phyloP scores from a whole-genome alignment of 2,113 vertebrate genomes.

The Dromas ardeola region DNA sequence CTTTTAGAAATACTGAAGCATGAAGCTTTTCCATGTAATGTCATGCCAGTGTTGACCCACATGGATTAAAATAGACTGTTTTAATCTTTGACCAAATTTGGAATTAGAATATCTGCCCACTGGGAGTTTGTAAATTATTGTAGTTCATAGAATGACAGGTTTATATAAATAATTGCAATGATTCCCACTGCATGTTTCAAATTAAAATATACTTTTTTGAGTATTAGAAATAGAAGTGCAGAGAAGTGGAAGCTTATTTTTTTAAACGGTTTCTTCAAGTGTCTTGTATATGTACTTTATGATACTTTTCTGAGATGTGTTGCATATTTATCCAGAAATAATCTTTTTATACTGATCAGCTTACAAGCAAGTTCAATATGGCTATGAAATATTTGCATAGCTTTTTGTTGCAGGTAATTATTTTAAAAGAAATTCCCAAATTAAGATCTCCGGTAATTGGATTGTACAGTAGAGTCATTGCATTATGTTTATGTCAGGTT shows the following conservation, averaged over 20 bases:
- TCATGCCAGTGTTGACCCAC: slow-evolving; percentile 83
- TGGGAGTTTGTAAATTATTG: slow-evolving; percentile 79
- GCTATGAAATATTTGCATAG: not conserved
- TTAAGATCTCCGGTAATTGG: not conserved
- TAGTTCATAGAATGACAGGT: slow-evolving; percentile 76
- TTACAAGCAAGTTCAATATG: not conserved
- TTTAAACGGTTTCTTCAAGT: not conserved
- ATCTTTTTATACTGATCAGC: not conserved
- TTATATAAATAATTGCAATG: slow-evolving; percentile 76
- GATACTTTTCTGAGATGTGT: not conserved
- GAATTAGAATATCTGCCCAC: slow-evolving; percentile 77
- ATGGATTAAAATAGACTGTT: slow-evolving; percentile 83
- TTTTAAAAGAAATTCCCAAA: not conserved
- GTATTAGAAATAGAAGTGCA: slow-evolving; percentile 1
- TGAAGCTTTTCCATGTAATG: slow-evolving; percentile 76
- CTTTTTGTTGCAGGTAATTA: not conserved
- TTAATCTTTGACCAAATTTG: slow-evolving; percentile 90
- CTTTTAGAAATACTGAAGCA: slow-evolving; percentile 62
- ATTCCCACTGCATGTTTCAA: slow-evolving; percentile 72
- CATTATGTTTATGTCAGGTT: not conserved
- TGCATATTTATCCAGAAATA: not conserved
- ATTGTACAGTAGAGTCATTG: not conserved
- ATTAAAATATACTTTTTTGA: slow-evolving; percentile 51
- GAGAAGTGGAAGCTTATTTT: not conserved
- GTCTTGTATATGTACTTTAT: not conserved